Evolutionary conservation across 2,888 invertebrate genomes (phyloP).

Genomic region (Ochropleura plecta): DNA sequence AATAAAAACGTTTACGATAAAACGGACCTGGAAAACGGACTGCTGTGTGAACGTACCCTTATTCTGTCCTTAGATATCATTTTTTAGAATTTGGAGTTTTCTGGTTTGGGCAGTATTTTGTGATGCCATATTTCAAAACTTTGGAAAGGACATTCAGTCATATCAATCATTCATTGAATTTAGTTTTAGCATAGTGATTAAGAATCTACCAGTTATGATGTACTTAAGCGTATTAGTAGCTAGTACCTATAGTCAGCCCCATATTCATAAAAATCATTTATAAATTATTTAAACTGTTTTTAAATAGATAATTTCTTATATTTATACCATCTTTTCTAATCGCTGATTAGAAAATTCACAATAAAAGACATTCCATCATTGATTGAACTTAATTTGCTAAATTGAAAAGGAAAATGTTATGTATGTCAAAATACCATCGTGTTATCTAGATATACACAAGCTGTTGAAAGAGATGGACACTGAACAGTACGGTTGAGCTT

Average conservation of each 20-base stretch:
- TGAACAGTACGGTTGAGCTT: constrained; percentile 80
- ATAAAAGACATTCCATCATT: neutral
- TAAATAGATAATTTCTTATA: neutral
- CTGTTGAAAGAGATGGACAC: neutral
- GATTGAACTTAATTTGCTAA: neutral
- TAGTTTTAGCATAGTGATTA: neutral
- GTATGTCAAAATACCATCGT: neutral
- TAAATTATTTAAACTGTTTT: neutral
- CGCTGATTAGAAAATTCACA: too few species aligned
- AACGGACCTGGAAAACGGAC: too few species aligned
- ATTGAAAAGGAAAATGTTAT: too few species aligned
- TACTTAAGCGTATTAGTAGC: neutral
- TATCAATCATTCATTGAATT: constrained; percentile 39
- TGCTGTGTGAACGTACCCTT: neutral
- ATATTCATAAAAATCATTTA: constrained; percentile 1
- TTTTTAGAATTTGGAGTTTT: constrained; percentile 17
- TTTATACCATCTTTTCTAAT: too few species aligned
- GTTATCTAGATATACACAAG: neutral
- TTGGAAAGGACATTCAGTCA: constrained; percentile 27
- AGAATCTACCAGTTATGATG: neutral
- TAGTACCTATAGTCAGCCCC: neutral
- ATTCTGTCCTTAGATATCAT: constrained; percentile 23
- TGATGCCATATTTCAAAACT: constrained; percentile 19
- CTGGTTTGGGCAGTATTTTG: constrained; percentile 36
- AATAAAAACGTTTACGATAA: too few species aligned